Evolutionary conservation across 1,140 invertebrate species (phyloP).

Genomic region (Luehdorfia chinensis): DNA sequence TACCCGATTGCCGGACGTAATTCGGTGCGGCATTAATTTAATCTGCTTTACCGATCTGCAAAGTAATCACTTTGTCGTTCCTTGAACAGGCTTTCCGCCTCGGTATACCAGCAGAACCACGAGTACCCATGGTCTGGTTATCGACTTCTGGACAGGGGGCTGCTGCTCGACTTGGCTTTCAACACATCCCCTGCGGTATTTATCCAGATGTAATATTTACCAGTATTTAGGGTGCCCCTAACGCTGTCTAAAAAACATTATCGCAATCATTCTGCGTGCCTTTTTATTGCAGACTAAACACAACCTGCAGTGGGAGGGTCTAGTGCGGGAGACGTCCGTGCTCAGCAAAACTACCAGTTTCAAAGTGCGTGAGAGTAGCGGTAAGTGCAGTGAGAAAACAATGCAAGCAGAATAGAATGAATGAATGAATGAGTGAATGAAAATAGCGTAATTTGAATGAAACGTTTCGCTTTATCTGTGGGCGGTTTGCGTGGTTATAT

Average conservation of each 20-base stretch:
- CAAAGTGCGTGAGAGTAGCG: conserved; percentile 87
- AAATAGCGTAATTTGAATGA: too few species aligned
- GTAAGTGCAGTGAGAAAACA: too few species aligned
- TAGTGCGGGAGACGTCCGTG: conserved; percentile 85
- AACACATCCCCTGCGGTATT: conserved; percentile 77
- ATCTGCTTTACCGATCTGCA: too few species aligned
- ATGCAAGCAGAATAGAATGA: too few species aligned
- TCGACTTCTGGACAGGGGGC: conserved; percentile 80
- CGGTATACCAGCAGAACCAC: conserved; percentile 83
- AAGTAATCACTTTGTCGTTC: too few species aligned
- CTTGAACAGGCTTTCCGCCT: conserved; percentile 81
- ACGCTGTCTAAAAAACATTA: too few species aligned
- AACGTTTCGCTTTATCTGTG: too few species aligned
- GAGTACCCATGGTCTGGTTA: conserved; percentile 91
- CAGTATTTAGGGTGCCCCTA: too few species aligned
- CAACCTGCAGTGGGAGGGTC: conserved; percentile 89
- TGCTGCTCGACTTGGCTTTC: conserved; percentile 82
- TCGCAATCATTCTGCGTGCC: background rate
- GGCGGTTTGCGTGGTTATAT: too few species aligned
- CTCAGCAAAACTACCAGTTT: conserved; percentile 84
- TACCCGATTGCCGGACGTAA: too few species aligned
- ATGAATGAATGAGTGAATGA: too few species aligned
- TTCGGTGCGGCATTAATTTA: too few species aligned
- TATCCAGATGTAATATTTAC: conserved; percentile 9
- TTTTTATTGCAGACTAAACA: conserved; percentile 80